Evolutionary conservation across 2,888 invertebrate genomes (phyloP).

Genomic region (Amiota communis): DNA sequence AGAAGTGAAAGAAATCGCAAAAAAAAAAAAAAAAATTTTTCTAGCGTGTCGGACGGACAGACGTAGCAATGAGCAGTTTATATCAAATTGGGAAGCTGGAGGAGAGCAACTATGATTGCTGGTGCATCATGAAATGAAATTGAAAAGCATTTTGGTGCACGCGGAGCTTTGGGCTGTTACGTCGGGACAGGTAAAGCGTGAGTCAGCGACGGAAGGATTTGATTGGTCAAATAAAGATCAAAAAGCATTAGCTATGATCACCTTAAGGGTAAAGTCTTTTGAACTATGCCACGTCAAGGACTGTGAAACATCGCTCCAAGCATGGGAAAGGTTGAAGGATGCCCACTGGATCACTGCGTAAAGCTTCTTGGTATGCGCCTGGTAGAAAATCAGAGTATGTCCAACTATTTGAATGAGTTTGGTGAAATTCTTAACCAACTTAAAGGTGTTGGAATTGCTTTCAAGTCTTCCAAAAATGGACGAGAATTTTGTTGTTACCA

Average conservation of each 20-base stretch:
- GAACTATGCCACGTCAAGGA: constrained; percentile 36
- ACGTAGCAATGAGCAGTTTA: constrained; percentile 21
- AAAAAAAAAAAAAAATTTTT: too few relatives aligned
- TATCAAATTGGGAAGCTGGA: constrained; percentile 38
- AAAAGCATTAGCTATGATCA: constrained; percentile 38
- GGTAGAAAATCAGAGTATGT: constrained; percentile 34
- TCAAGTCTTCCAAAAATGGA: constrained; percentile 32
- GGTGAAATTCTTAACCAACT: constrained; percentile 33
- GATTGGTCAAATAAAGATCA: constrained; percentile 34
- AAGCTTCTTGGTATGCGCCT: constrained; percentile 34
- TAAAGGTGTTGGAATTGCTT: constrained; percentile 21
- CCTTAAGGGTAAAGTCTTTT: constrained; percentile 31
- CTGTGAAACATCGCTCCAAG: constrained; percentile 17
- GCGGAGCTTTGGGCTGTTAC: constrained; percentile 26
- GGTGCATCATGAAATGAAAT: too few relatives aligned
- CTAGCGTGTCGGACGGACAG: background rate
- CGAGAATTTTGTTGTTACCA: constrained; percentile 28
- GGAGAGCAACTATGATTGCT: constrained; percentile 37
- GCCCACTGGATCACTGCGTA: constrained; percentile 35
- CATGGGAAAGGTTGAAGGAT: constrained; percentile 34
- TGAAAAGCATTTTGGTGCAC: too few relatives aligned
- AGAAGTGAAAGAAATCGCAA: too few relatives aligned
- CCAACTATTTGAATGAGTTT: constrained; percentile 32
- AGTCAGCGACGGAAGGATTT: background rate
- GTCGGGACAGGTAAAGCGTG: background rate